These are phyloP conservation scores for Drosophila nebulosa DNA, from an alignment of 1,140 invertebrate genomes.

Conservation along the genomic window DNA sequence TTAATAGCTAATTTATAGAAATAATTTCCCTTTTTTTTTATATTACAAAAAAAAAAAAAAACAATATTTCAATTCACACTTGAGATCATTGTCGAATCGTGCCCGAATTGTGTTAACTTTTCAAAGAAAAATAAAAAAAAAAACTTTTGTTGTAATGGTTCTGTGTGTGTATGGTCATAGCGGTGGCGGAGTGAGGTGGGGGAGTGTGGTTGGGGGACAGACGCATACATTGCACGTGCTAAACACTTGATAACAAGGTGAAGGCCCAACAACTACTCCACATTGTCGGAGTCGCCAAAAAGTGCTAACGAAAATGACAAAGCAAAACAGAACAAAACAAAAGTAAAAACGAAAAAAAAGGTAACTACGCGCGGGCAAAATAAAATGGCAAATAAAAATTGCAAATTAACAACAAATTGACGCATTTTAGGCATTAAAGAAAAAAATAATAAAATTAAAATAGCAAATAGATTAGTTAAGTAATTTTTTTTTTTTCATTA, in stretches of 20 bases:
- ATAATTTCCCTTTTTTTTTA: too few relatives aligned
- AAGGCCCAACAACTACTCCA: not conserved
- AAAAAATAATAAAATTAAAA: not conserved
- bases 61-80: too few relatives aligned
- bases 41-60: too few relatives aligned
- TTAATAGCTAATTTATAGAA: too few relatives aligned
- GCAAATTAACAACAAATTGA: slow-evolving; percentile 1
- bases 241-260: not conserved
- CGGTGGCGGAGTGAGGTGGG: not conserved
- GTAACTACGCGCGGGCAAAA: not conserved
- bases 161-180: too few relatives aligned
- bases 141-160: not conserved
- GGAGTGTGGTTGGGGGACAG: not conserved
- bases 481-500: not conserved
- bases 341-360: not conserved
- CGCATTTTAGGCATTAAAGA: not conserved
- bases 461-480: not conserved
- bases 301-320: not conserved
- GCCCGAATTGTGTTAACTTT: too few relatives aligned
- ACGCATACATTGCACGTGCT: not conserved
- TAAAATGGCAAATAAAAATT: not conserved
- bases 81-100: too few relatives aligned
- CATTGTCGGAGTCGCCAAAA: not conserved
- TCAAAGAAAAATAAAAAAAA: too few relatives aligned
- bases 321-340: not conserved